Conservation (phyloP, 1,140 invertebrate species). For the Drosophila prosaltans region DNA sequence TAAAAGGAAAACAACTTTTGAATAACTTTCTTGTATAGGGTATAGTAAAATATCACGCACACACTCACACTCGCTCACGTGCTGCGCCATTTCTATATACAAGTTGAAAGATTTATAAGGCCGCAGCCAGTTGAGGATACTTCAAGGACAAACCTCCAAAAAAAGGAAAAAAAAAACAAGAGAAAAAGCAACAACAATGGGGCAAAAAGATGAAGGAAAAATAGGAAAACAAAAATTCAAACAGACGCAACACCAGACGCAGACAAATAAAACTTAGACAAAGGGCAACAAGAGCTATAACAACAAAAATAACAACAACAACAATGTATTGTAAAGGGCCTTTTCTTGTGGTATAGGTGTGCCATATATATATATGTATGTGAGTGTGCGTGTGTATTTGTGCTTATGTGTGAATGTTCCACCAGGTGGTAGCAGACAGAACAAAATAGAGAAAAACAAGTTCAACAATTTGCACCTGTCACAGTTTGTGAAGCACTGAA, state of each 20-base stretch:
- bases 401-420: constrained; percentile 27
- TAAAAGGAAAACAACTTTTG: neutral
- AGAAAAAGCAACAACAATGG: neutral
- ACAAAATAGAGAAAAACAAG: constrained; percentile 36
- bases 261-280: constrained; percentile 68
- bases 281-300: constrained; percentile 41
- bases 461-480: constrained; percentile 73
- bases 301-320: constrained; percentile 22
- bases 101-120: constrained; percentile 68
- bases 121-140: constrained; percentile 69
- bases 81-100: constrained; percentile 65
- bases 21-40: neutral
- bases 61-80: constrained; percentile 47
- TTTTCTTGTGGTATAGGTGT: neutral
- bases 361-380: neutral
- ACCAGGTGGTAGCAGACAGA: constrained; percentile 50
- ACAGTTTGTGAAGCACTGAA: constrained; percentile 55
- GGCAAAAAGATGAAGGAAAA: constrained; percentile 16
- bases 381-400: constrained; percentile 1
- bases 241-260: constrained; percentile 65
- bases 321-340: constrained; percentile 21
- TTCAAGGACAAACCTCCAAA: constrained; percentile 66
- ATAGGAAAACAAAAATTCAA: constrained; percentile 37
- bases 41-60: constrained; percentile 11
- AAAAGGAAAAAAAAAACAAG: constrained; percentile 24